A percentile compares a stretch with the other conserved stretches of the same genome.
phyloP scores from a whole-genome alignment of 2,888 invertebrate species.

The Sisyra terminalis region DNA sequence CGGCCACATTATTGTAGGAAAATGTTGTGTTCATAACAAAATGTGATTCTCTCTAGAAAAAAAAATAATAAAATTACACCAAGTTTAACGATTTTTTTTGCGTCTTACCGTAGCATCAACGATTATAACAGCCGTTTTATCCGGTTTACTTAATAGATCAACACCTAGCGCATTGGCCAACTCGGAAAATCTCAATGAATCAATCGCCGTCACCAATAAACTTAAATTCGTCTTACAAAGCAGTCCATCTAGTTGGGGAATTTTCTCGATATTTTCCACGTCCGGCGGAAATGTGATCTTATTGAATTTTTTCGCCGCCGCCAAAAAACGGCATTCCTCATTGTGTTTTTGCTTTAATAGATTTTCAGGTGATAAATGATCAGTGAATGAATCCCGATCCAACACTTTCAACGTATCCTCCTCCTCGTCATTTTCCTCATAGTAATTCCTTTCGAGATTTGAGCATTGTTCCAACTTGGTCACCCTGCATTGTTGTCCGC shows the following conservation, averaged over 20 bases:
- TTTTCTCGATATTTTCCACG: not conserved
- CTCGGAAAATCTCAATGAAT: constrained; percentile 51
- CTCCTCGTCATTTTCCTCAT: constrained; percentile 19
- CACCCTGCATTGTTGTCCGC: no score
- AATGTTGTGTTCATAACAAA: constrained; percentile 39
- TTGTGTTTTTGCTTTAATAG: constrained; percentile 20
- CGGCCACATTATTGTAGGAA: constrained; percentile 30
- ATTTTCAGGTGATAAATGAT: constrained; percentile 35
- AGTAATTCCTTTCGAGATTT: not conserved
- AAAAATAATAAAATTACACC: constrained; percentile 10
- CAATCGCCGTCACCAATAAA: constrained; percentile 50
- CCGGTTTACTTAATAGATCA: constrained; percentile 37
- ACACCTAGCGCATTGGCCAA: constrained; percentile 63
- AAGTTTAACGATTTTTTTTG: no score
- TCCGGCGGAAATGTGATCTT: constrained; percentile 18
- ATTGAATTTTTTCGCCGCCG: constrained; percentile 22
- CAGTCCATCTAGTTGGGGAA: constrained; percentile 26
- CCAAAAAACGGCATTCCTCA: constrained; percentile 19
- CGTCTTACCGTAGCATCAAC: constrained; percentile 50
- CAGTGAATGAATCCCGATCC: constrained; percentile 15
- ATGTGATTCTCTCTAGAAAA: constrained; percentile 49
- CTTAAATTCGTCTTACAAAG: constrained; percentile 39
- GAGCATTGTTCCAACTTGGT: constrained; percentile 15
- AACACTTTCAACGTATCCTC: no score
- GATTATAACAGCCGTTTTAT: constrained; percentile 51